These are phyloP conservation scores for Mola mola DNA, from an alignment of 2,113 vertebrate genomes.

Conservation along the genomic window DNA sequence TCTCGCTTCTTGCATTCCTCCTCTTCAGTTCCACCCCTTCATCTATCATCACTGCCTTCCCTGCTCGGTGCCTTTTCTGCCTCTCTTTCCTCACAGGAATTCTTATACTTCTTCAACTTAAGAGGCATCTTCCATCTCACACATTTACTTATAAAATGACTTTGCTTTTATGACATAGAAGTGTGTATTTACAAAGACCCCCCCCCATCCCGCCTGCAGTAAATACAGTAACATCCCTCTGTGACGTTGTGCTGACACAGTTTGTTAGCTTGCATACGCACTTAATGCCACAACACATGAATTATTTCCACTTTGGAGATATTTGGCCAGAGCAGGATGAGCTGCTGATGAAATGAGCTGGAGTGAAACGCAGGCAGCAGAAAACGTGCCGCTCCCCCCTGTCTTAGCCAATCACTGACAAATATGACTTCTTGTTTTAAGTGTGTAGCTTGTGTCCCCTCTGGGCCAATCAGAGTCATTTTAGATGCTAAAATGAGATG, in stretches of 20 bases:
- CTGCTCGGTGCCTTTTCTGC: too few relatives aligned
- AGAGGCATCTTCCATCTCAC: too few relatives aligned
- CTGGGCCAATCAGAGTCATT: slow-evolving; percentile 56
- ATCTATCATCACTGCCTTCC: too few relatives aligned
- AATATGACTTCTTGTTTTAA: slow-evolving; percentile 46
- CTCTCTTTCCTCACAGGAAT: too few relatives aligned
- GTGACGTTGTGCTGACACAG: neutral
- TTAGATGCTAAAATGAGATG: slow-evolving; percentile 38
- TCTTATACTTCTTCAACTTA: neutral
- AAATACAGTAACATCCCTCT: too few relatives aligned
- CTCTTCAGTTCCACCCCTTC: too few relatives aligned
- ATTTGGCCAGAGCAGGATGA: neutral
- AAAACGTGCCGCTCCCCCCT: slow-evolving; percentile 4
- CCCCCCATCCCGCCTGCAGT: neutral
- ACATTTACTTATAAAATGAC: too few relatives aligned
- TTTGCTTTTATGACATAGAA: neutral
- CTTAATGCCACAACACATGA: slow-evolving; percentile 22
- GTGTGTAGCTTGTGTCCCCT: slow-evolving; percentile 32
- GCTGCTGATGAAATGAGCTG: too few relatives aligned
- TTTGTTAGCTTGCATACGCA: neutral
- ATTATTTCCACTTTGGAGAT: slow-evolving; percentile 48
- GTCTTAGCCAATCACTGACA: slow-evolving; percentile 54
- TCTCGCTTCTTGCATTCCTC: too few relatives aligned
- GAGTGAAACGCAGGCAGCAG: slow-evolving; percentile 28
- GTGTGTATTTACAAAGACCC: neutral